phyloP scores from a whole-genome alignment of 2,888 invertebrate species.

The Parthenolecanium corni region DNA sequence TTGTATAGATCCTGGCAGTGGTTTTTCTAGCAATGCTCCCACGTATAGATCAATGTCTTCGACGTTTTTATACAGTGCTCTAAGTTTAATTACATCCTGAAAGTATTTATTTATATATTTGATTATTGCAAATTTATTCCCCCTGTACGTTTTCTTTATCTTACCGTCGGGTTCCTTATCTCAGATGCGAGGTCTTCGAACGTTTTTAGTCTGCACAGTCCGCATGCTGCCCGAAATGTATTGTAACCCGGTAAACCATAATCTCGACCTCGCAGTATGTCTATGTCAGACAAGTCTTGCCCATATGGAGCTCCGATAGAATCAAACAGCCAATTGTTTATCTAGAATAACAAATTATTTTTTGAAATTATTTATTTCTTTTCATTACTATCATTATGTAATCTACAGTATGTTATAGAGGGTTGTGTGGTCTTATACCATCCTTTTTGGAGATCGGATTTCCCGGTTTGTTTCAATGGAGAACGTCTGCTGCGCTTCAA shows the following conservation, averaged over 20 bases:
- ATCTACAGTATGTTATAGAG: too few relatives aligned
- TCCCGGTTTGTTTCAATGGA: too few relatives aligned
- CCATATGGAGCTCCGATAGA: conserved; percentile 51
- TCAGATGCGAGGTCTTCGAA: conserved; percentile 29
- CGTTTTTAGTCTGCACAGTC: conserved; percentile 11
- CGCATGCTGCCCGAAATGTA: conserved; percentile 30
- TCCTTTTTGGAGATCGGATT: too few relatives aligned
- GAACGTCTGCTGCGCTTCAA: too few relatives aligned
- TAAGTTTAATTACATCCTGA: conserved; percentile 52
- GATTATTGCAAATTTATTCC: too few relatives aligned
- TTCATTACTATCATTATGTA: too few relatives aligned
- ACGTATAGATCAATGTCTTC: conserved; percentile 77
- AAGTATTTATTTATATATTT: conserved; percentile 4
- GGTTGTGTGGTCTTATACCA: too few relatives aligned
- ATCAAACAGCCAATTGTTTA: conserved; percentile 54
- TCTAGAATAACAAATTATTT: conserved; percentile 41
- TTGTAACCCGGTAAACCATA: conserved; percentile 31
- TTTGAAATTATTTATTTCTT: too few relatives aligned
- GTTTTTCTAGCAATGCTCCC: conserved; percentile 64
- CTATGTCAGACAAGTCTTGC: conserved; percentile 19
- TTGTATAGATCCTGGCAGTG: conserved; percentile 40
- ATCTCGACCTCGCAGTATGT: conserved; percentile 32
- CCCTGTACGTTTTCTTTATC: too few relatives aligned
- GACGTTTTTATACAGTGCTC: conserved; percentile 52
- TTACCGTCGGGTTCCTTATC: background rate